Evolutionary conservation across 2,113 vertebrate genomes (phyloP).

Genomic region (Equus przewalskii): DNA sequence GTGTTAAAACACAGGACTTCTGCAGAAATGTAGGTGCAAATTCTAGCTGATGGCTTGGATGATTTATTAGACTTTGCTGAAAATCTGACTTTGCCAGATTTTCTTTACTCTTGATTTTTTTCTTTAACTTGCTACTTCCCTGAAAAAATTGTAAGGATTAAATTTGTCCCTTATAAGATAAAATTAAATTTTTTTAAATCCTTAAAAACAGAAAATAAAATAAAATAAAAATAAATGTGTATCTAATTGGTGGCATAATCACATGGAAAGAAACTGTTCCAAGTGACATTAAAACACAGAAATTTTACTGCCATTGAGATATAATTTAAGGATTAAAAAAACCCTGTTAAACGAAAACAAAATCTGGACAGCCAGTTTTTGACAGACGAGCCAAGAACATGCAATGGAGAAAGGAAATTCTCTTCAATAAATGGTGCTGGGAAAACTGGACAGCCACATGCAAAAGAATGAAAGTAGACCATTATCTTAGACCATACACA

Average conservation of each 20-base stretch:
- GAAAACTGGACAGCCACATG: too few species aligned
- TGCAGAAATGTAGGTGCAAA: background rate
- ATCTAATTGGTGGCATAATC: background rate
- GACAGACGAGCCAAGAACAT: too few species aligned
- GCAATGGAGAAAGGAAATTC: too few species aligned
- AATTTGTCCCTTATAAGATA: background rate
- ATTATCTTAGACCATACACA: too few species aligned
- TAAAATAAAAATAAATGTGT: background rate
- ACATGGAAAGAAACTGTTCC: background rate
- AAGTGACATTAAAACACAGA: background rate
- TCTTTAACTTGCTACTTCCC: background rate
- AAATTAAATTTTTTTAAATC: background rate
- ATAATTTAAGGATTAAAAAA: background rate
- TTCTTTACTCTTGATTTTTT: background rate
- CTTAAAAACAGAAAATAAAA: conserved; percentile 2
- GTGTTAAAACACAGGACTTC: background rate
- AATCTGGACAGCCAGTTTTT: too few species aligned
- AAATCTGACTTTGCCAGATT: background rate
- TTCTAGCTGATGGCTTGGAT: background rate
- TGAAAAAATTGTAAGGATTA: background rate
- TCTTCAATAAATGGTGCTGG: too few species aligned
- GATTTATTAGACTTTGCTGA: background rate
- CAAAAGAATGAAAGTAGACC: too few species aligned
- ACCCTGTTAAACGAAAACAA: background rate
- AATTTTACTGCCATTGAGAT: background rate